These are phyloP conservation scores for Argentina silus DNA, from an alignment of 2,797 vertebrate species.

Conservation along the genomic window DNA sequence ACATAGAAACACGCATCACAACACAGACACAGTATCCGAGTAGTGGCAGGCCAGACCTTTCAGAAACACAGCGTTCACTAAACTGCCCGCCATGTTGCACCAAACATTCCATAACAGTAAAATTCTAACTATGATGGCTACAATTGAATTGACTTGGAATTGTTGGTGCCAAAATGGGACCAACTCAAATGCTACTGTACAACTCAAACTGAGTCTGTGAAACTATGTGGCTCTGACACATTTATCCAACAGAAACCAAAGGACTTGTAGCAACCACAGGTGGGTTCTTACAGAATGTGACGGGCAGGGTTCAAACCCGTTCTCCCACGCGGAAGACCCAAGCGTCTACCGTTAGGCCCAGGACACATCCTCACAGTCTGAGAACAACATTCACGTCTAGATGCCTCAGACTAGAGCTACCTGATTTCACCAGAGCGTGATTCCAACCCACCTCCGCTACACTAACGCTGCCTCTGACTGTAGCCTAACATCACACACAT, in stretches of 20 bases:
- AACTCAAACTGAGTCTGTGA: background rate
- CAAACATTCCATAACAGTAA: background rate
- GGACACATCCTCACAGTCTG: too few relatives aligned
- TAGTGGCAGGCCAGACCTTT: background rate
- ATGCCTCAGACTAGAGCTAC: too few relatives aligned
- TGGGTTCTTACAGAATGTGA: too few relatives aligned
- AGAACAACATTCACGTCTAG: too few relatives aligned
- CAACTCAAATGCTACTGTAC: constrained; percentile 9
- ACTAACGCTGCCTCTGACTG: too few relatives aligned
- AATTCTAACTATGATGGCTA: background rate
- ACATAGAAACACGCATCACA: constrained; percentile 17
- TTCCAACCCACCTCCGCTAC: too few relatives aligned
- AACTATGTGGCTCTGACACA: background rate
- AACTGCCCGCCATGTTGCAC: background rate
- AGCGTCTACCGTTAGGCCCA: too few relatives aligned
- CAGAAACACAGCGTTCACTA: background rate
- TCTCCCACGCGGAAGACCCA: too few relatives aligned
- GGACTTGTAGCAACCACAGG: too few relatives aligned
- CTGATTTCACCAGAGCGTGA: too few relatives aligned
- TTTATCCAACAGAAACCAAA: background rate
- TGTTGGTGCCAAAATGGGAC: constrained; percentile 4
- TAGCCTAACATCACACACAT: too few relatives aligned
- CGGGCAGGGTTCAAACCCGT: too few relatives aligned
- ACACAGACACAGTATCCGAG: background rate
- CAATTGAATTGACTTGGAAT: background rate